These are phyloP conservation scores for Trichogramma evanescens DNA, from an alignment of 2,888 invertebrate genomes.

Conservation along the genomic window DNA sequence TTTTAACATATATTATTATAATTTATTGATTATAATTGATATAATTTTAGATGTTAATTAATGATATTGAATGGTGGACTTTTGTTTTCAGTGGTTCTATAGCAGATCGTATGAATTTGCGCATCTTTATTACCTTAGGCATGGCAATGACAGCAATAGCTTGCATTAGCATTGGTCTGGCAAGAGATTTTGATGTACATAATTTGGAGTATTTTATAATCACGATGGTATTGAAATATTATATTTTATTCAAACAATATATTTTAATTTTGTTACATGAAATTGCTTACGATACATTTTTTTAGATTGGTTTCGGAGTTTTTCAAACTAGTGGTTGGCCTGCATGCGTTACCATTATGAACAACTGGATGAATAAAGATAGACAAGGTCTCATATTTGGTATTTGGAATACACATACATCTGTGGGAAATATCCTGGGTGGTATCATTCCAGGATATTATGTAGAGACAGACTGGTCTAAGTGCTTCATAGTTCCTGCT, in stretches of 20 bases:
- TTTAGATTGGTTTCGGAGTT: slow-evolving; percentile 68
- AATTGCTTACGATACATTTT: slow-evolving; percentile 1
- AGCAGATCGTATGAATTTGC: slow-evolving; percentile 83
- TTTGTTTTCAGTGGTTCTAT: slow-evolving; percentile 65
- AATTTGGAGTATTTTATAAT: slow-evolving; percentile 72
- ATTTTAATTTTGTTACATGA: not conserved
- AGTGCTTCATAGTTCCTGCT: slow-evolving; percentile 88
- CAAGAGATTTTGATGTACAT: slow-evolving; percentile 74
- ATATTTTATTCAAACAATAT: not conserved
- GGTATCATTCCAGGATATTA: slow-evolving; percentile 81
- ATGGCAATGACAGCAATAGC: slow-evolving; percentile 84
- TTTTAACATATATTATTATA: slow-evolving; percentile 19
- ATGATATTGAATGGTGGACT: slow-evolving; percentile 3
- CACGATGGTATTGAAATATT: slow-evolving; percentile 63
- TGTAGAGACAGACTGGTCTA: slow-evolving; percentile 81
- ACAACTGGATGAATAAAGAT: slow-evolving; percentile 94
- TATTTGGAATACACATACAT: slow-evolving; percentile 95
- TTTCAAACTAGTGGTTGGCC: slow-evolving; percentile 96
- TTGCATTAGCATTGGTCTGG: slow-evolving; percentile 64
- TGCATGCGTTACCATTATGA: slow-evolving; percentile 83
- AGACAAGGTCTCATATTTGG: slow-evolving; percentile 90
- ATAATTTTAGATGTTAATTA: slow-evolving; percentile 4
- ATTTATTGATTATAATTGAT: not conserved
- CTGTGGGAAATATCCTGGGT: slow-evolving; percentile 90
- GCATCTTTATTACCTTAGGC: slow-evolving; percentile 84